Conservation (phyloP, 2,888 invertebrate species). For the Stenichneumon culpator region DNA sequence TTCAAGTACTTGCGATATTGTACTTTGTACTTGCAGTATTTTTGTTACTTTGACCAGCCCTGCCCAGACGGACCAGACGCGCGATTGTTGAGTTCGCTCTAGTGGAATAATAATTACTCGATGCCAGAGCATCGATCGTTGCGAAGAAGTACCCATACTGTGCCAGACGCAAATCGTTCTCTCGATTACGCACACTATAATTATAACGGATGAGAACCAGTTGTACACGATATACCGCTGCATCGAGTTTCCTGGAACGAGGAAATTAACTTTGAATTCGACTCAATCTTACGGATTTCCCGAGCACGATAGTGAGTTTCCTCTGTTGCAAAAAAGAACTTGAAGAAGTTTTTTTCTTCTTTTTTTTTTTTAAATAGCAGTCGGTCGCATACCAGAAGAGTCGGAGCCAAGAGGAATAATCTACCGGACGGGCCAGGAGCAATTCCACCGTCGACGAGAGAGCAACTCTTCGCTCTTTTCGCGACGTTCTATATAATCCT, state of each 20-base stretch:
- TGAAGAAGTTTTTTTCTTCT: not conserved
- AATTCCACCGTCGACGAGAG: slow-evolving; percentile 42
- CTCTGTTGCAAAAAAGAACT: slow-evolving; percentile 29
- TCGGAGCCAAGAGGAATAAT: slow-evolving; percentile 19
- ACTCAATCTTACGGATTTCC: slow-evolving; percentile 47
- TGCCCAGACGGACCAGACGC: no score
- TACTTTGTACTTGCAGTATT: no score
- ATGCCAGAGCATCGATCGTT: no score
- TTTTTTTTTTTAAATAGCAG: slow-evolving; percentile 9
- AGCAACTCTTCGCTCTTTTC: slow-evolving; percentile 45
- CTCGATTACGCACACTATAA: not conserved
- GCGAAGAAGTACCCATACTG: no score
- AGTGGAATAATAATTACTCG: no score
- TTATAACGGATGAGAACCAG: slow-evolving; percentile 17
- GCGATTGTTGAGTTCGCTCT: no score
- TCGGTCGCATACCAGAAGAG: slow-evolving; percentile 11
- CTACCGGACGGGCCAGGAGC: slow-evolving; percentile 11
- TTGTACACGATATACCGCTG: not conserved
- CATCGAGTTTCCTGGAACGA: slow-evolving; percentile 17
- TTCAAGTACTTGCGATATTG: no score
- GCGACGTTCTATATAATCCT: slow-evolving; percentile 38
- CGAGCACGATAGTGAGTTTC: slow-evolving; percentile 33
- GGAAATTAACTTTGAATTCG: slow-evolving; percentile 60
- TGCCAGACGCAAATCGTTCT: not conserved
- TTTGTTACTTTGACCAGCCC: no score